phyloP scores from a whole-genome alignment of 2,113 vertebrate genomes.

The Sigmodon hispidus region DNA sequence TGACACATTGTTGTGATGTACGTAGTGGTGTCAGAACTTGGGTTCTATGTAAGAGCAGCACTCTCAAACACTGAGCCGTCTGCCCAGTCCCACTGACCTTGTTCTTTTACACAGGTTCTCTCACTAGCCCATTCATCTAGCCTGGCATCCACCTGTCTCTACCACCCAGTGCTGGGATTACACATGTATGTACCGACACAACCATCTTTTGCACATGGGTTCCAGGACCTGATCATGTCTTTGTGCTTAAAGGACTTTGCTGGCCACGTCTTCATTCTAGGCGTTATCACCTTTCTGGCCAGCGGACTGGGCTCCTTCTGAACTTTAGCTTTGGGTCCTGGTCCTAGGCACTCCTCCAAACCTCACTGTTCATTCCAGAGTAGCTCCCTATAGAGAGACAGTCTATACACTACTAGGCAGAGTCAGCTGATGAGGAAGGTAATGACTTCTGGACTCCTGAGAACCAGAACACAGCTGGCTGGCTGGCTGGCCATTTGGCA shows the following conservation, averaged over 20 bases:
- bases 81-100: neutral
- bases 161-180: neutral
- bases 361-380: neutral
- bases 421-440: constrained; percentile 26
- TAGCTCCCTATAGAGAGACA: neutral
- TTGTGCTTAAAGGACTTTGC: neutral
- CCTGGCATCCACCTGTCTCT: neutral
- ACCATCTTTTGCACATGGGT: neutral
- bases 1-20: neutral
- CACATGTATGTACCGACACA: neutral
- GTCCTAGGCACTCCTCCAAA: neutral
- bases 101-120: neutral
- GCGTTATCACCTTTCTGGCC: neutral
- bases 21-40: neutral
- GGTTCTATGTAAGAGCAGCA: neutral
- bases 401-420: neutral
- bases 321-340: constrained; percentile 26
- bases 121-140: neutral
- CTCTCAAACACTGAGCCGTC: neutral
- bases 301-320: neutral
- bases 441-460: neutral
- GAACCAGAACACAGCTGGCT: neutral
- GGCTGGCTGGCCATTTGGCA: neutral
- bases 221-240: neutral
- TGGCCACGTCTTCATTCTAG: too few relatives aligned